Percentiles rank a stretch among this genome's conserved stretches.
Evolutionary conservation across 2,888 invertebrate species (phyloP).

Genomic region (Coecobrya sp.): DNA sequence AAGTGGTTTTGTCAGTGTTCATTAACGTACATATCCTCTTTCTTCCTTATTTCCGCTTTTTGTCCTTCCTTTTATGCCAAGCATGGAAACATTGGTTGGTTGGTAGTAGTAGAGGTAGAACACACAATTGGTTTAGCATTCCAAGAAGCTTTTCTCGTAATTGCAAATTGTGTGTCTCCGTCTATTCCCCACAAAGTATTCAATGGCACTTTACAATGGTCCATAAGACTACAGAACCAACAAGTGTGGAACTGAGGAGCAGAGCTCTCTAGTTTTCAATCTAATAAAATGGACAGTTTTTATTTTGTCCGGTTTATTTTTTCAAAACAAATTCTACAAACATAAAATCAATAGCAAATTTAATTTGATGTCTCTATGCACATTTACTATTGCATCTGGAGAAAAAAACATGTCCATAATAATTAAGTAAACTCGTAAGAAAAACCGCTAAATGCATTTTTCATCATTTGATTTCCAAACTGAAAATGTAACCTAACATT

Average conservation of each 20-base stretch:
- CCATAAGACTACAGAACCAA: too few relatives aligned
- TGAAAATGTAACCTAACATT: neutral
- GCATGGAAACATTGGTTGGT: neutral
- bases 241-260: too few relatives aligned
- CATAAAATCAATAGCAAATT: too few relatives aligned
- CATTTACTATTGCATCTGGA: too few relatives aligned
- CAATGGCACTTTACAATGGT: too few relatives aligned
- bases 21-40: neutral
- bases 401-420: too few relatives aligned
- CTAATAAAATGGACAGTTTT: too few relatives aligned
- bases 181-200: neutral
- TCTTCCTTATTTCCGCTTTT: neutral
- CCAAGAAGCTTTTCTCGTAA: slow-evolving; percentile 32
- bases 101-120: neutral
- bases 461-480: neutral
- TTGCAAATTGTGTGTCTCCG: slow-evolving; percentile 3
- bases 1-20: slow-evolving; percentile 36
- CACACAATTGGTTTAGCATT: slow-evolving; percentile 17
- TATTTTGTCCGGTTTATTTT: too few relatives aligned
- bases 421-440: too few relatives aligned
- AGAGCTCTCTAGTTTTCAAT: too few relatives aligned
- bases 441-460: slow-evolving; percentile 4
- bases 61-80: neutral
- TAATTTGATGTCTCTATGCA: too few relatives aligned
- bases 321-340: too few relatives aligned